These are phyloP conservation scores for Prosapia bicincta DNA, from an alignment of 2,888 invertebrate genomes.

Conservation along the genomic window DNA sequence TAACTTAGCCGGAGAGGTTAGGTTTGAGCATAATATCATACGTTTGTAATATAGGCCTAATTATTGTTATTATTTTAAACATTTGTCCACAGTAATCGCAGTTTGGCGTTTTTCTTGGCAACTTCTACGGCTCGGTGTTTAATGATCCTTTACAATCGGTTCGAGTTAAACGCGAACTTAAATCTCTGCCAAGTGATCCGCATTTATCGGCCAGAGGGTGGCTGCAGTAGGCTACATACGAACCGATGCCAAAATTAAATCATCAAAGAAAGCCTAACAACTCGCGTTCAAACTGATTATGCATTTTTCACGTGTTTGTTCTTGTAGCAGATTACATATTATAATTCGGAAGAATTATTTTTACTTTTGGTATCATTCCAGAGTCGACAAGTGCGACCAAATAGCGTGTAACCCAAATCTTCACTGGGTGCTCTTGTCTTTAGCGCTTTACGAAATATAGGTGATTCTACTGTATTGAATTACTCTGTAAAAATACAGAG, in stretches of 20 bases:
- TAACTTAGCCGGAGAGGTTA: neutral
- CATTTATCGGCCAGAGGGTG: neutral
- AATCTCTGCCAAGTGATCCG: neutral
- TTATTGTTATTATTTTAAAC: neutral
- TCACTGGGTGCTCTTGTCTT: no score
- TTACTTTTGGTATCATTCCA: neutral
- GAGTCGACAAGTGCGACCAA: neutral
- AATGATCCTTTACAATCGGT: conserved; percentile 2
- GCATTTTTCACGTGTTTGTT: neutral
- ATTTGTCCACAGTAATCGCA: neutral
- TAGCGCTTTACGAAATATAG: no score
- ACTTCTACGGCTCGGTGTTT: neutral
- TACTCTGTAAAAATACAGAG: no score
- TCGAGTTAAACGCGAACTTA: neutral
- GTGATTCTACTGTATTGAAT: no score
- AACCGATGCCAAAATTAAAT: neutral
- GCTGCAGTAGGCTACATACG: neutral
- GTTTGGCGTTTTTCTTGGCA: neutral
- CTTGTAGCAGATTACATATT: neutral
- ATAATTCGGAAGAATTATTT: neutral
- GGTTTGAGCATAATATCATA: no score
- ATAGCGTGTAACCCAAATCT: no score
- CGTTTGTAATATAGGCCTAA: neutral
- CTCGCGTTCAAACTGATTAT: neutral
- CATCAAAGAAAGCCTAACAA: neutral